Evolutionary conservation across 1,140 invertebrate species (phyloP).

Genomic region (Metaphire vulgaris): DNA sequence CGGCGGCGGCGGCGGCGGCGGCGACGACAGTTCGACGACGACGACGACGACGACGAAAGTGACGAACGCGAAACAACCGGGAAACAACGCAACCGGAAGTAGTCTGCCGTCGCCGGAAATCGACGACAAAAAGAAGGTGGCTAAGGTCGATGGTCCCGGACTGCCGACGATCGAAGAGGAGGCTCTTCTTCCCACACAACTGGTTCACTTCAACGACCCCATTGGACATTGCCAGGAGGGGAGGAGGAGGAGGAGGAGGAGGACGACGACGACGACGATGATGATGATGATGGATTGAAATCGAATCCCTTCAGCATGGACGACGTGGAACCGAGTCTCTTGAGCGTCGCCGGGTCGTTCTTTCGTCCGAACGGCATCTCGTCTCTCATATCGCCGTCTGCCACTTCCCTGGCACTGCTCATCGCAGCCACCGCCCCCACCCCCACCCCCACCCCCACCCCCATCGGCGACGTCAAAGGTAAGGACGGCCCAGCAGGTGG

Average conservation of each 20-base stretch:
- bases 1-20: no score
- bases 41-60: neutral
- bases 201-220: neutral
- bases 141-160: neutral
- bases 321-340: neutral
- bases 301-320: neutral
- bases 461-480: slow-evolving; percentile 58
- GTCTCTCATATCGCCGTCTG: slow-evolving; percentile 55
- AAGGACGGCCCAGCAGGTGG: slow-evolving; percentile 58
- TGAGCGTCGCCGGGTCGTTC: neutral
- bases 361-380: slow-evolving; percentile 38
- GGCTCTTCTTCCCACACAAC: neutral
- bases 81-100: no score
- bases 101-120: neutral
- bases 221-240: no score
- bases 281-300: no score
- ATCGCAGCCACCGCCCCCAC: slow-evolving; percentile 2
- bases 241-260: neutral
- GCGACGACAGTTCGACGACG: neutral
- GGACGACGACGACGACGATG: neutral
- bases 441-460: neutral
- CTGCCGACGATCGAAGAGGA: neutral
- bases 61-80: no score
- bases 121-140: neutral
- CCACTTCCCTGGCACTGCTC: neutral